These are phyloP conservation scores for Spilogale gracilis DNA, from an alignment of 2,113 vertebrate species.

Conservation along the genomic window DNA sequence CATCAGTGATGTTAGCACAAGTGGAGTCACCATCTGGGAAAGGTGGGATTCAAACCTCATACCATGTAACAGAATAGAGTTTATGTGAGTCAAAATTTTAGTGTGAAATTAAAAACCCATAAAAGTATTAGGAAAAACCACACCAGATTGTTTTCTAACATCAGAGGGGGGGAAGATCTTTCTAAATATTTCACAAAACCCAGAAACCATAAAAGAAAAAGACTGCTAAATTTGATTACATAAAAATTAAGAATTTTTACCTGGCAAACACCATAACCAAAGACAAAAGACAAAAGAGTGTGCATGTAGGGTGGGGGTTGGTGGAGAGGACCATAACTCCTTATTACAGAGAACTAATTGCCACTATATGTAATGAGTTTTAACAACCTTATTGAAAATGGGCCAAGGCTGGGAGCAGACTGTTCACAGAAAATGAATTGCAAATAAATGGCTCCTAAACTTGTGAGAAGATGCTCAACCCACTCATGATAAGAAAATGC, in stretches of 20 bases:
- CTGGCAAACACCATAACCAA: not conserved
- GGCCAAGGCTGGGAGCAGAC: constrained; percentile 37
- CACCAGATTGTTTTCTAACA: not conserved
- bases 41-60: not conserved
- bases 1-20: not conserved
- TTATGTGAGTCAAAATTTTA: not conserved
- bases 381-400: constrained; percentile 47
- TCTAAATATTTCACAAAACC: constrained; percentile 35
- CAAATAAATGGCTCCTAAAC: constrained; percentile 64
- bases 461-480: constrained; percentile 32
- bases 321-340: not conserved
- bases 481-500: constrained; percentile 27
- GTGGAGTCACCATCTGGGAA: not conserved
- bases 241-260: constrained; percentile 48
- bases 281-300: not conserved
- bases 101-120: not conserved
- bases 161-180: not conserved
- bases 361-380: not conserved
- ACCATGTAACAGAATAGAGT: not conserved
- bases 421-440: constrained; percentile 57
- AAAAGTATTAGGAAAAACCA: not conserved
- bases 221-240: not conserved
- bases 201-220: constrained; percentile 16
- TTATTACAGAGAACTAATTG: not conserved
- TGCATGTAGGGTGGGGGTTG: not conserved